Conservation (phyloP, 2,888 invertebrate species). For the Ectemnius lituratus region DNA sequence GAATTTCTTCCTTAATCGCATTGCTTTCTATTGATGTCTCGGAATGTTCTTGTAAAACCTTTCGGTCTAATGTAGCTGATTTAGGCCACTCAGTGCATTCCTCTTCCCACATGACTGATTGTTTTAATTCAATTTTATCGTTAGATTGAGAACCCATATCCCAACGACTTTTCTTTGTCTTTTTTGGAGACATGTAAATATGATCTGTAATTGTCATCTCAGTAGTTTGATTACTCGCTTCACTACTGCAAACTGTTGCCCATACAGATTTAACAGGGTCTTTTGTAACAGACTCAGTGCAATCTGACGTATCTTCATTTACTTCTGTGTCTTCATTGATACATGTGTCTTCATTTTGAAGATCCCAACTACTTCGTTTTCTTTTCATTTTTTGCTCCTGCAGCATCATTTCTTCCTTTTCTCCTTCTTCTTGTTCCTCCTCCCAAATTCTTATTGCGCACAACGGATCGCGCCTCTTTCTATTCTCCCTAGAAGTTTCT, state of each 20-base stretch:
- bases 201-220: constrained; percentile 5
- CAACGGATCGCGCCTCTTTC: constrained; percentile 62
- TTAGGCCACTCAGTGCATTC: constrained; percentile 61
- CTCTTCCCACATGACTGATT: constrained; percentile 61
- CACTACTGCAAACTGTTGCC: not conserved
- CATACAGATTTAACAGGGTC: constrained; percentile 13
- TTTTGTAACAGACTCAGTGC: not conserved
- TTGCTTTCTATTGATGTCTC: constrained; percentile 13
- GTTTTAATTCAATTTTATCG: constrained; percentile 63
- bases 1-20: constrained; percentile 28
- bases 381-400: constrained; percentile 56
- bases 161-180: constrained; percentile 70
- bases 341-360: constrained; percentile 53
- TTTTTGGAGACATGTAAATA: constrained; percentile 35
- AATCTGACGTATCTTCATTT: constrained; percentile 22
- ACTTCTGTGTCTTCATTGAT: constrained; percentile 27
- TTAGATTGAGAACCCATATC: constrained; percentile 67
- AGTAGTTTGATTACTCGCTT: not conserved
- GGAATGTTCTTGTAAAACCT: constrained; percentile 3
- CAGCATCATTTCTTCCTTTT: constrained; percentile 68
- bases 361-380: constrained; percentile 61
- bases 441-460: constrained; percentile 75
- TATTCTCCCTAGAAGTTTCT: constrained; percentile 60
- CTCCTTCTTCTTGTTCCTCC: constrained; percentile 74
- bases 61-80: constrained; percentile 36